These are phyloP conservation scores for Hylia prasina DNA, from an alignment of 2,113 vertebrate genomes.

Conservation along the genomic window DNA sequence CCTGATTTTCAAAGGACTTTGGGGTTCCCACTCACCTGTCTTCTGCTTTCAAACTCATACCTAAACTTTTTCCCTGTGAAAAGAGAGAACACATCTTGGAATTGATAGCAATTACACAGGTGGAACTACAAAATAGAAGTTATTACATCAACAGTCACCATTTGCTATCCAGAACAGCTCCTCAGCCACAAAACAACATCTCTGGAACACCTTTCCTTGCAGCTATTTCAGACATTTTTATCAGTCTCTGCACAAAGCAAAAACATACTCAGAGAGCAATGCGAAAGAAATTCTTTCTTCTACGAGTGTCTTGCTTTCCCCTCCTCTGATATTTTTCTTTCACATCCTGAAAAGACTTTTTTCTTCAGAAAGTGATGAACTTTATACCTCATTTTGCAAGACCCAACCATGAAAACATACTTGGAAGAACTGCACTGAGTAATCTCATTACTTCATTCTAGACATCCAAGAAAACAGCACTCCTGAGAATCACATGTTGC, in stretches of 20 bases:
- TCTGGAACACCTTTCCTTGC: not conserved
- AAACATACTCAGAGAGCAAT: not conserved
- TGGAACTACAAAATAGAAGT: not conserved
- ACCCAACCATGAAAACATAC: not conserved
- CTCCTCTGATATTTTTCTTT: not conserved
- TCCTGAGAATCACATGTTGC: not conserved
- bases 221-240: not conserved
- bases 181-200: not conserved
- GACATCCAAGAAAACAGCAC: not conserved
- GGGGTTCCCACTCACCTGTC: conserved; percentile 63
- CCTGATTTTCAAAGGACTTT: not conserved
- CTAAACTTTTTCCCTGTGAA: conserved; percentile 62
- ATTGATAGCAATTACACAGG: not conserved
- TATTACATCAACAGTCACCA: not conserved
- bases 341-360: not conserved
- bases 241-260: not conserved
- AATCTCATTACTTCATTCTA: not conserved
- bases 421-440: not conserved
- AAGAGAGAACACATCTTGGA: not conserved
- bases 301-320: not conserved
- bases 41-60: conserved; percentile 67
- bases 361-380: not conserved
- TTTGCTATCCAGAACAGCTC: not conserved
- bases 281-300: not conserved
- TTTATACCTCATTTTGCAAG: not conserved